These are phyloP conservation scores for Bombus superbus DNA, from an alignment of 1,140 invertebrate genomes.

Conservation along the genomic window DNA sequence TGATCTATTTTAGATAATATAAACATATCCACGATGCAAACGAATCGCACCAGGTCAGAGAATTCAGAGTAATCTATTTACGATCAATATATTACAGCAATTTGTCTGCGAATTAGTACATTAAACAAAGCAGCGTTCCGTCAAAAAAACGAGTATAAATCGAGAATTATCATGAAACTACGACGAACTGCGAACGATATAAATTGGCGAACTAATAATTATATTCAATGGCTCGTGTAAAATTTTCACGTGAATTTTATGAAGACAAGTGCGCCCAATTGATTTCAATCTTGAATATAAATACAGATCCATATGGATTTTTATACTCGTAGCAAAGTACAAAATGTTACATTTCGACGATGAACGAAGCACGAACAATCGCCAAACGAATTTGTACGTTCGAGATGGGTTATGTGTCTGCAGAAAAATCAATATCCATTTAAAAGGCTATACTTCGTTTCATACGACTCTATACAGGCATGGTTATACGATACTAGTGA, in stretches of 20 bases:
- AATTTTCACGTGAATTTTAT: neutral
- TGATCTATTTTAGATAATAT: too few species aligned
- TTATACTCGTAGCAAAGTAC: neutral
- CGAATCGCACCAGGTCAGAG: too few species aligned
- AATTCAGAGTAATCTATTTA: too few species aligned
- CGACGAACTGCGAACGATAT: too few species aligned
- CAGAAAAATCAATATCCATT: conserved; percentile 33
- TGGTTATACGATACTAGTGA: neutral
- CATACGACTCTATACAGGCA: neutral
- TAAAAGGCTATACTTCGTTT: conserved; percentile 28
- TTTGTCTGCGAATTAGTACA: too few species aligned
- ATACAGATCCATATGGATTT: neutral
- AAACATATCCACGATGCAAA: too few species aligned
- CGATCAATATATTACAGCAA: too few species aligned
- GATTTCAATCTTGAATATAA: neutral
- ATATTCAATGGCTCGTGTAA: neutral
- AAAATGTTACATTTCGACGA: conserved; percentile 17
- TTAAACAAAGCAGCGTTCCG: too few species aligned
- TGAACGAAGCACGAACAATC: conserved; percentile 6
- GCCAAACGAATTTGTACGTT: conserved; percentile 15
- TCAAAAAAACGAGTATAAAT: too few species aligned
- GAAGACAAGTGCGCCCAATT: neutral
- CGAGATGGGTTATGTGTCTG: conserved; percentile 10
- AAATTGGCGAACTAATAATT: neutral
- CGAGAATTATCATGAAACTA: too few species aligned